Base-by-base conservation (phyloP, 2,113 vertebrate genomes). In the Rhynchopsitta pachyrhyncha region DNA sequence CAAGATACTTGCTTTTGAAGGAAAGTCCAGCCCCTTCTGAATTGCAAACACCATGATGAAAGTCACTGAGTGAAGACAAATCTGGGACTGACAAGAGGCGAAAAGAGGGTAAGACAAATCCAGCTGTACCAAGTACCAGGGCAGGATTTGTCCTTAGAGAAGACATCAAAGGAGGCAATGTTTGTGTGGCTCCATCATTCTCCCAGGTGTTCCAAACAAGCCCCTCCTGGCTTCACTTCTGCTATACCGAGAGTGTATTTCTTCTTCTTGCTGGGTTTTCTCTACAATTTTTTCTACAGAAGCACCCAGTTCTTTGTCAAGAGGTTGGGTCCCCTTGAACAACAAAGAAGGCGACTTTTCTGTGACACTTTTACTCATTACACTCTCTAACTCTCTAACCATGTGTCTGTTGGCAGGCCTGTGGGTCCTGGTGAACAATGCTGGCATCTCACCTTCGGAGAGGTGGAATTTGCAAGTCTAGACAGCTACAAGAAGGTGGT, bases 361-460 rank as follows among this genome's bases (percentile, higher is more conserved):
- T 67, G 20, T 1, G 13, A 41, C 22, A 3, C 7, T 80, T 1
- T 47, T 90, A 25, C 39, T 78, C 9, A 0, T 75, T 46, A 31
- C 6, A 4, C 8, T 47, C 33, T 24, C 60, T 64, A 78, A 63
- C 39, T 47, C 33, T 24, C 60, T 64, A 83, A 63, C 35, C 17
- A 3, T 35, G 35, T 87, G 35, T 85, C 87, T 84, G 7, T 64
- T 76, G 63, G 27, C 96, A 99, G 99, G 98, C 97, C 97, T 99
- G 77, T 99, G 99, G 99, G 99, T 98, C 17, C 93, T 99, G 73
- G 98, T 99, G 94, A 99, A 99, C 95, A 99, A 98, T 1, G 98
- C 99, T 9, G 98, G 98, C 0, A 33, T 98, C 49, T 98, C 98
- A 97, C 98, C 6, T 99, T 99, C 0, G 98, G 99, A 71, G 98